phyloP scores from a whole-genome alignment of 2,888 invertebrate species.

The Hypomecis atomaria region DNA sequence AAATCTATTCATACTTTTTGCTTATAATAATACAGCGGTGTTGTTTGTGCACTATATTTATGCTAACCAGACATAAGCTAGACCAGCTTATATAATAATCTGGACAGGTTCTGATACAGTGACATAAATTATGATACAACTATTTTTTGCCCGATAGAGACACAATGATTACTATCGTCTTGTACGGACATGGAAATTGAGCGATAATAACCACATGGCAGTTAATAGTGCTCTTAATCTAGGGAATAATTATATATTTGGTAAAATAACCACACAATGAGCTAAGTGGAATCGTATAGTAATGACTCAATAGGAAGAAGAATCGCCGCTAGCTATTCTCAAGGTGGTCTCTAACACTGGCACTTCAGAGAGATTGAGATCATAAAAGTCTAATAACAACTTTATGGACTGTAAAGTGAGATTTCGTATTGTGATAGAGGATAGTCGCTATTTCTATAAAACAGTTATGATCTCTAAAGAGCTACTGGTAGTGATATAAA shows the following conservation, averaged over 20 bases:
- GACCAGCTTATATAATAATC: conserved; percentile 42
- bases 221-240: conserved; percentile 53
- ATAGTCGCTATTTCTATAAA: conserved; percentile 44
- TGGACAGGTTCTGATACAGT: conserved; percentile 39
- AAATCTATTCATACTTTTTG: conserved; percentile 43
- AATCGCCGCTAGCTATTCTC: conserved; percentile 54
- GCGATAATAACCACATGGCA: conserved; percentile 44
- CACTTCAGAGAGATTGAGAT: conserved; percentile 50
- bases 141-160: conserved; percentile 46
- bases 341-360: conserved; percentile 55
- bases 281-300: conserved; percentile 62
- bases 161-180: conserved; percentile 52
- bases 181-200: conserved; percentile 55
- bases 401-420: conserved; percentile 49
- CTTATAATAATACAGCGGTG: conserved; percentile 31
- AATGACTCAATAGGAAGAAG: conserved; percentile 69
- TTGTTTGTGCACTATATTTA: conserved; percentile 43
- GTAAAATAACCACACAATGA: conserved; percentile 52
- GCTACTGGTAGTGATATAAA: conserved; percentile 32
- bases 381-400: conserved; percentile 58
- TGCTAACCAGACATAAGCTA: conserved; percentile 52
- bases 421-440: conserved; percentile 53
- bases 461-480: conserved; percentile 31
- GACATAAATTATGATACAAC: conserved; percentile 56
- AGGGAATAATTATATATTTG: conserved; percentile 64